Conservation (phyloP, 2,888 invertebrate species). For the Tuta absoluta region DNA sequence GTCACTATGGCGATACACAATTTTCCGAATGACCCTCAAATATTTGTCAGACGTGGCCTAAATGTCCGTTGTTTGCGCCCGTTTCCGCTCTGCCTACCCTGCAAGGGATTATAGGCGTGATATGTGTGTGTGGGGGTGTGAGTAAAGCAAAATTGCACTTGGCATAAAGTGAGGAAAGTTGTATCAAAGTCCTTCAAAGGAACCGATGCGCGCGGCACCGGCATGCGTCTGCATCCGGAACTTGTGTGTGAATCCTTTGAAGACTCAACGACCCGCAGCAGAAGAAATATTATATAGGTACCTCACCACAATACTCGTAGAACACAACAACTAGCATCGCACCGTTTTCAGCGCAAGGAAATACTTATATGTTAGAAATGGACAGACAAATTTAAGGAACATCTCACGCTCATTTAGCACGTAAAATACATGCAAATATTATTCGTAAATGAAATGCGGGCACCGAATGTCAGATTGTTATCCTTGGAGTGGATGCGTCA, state of each 20-base stretch:
- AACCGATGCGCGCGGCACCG: not conserved
- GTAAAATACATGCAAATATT: not conserved
- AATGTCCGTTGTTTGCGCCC: too few relatives aligned
- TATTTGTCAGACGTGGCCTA: too few relatives aligned
- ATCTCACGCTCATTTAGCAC: not conserved
- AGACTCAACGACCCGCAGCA: too few relatives aligned
- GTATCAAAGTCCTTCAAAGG: slow-evolving; percentile 3
- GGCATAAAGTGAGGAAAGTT: not conserved
- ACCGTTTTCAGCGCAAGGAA: too few relatives aligned
- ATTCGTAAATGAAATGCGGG: not conserved
- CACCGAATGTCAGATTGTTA: slow-evolving; percentile 9
- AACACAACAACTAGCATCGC: too few relatives aligned
- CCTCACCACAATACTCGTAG: too few relatives aligned
- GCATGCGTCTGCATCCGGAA: not conserved
- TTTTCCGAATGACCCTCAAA: too few relatives aligned
- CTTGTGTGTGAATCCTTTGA: not conserved
- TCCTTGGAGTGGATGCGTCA: slow-evolving; percentile 17
- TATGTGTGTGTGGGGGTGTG: too few relatives aligned
- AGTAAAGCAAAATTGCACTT: not conserved
- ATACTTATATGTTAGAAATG: not conserved
- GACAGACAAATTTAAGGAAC: not conserved
- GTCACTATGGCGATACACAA: too few relatives aligned
- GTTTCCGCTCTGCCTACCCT: too few relatives aligned
- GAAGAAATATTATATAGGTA: too few relatives aligned
- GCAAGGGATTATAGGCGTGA: too few relatives aligned